Base-by-base conservation (phyloP, 2,888 invertebrate species). In the Tuta absoluta region DNA sequence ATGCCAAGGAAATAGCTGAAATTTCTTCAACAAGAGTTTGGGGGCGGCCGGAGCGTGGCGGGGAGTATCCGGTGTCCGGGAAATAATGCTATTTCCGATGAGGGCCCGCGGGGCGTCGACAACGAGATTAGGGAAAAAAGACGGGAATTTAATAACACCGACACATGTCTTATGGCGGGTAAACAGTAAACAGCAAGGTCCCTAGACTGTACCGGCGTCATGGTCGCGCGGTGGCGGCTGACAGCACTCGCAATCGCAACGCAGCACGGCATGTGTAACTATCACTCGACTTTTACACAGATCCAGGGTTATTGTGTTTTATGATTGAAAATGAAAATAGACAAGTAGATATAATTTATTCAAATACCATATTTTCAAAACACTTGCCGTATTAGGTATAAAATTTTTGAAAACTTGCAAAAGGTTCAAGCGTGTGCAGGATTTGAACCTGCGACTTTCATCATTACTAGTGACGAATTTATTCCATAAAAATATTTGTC, bases 11-110 rank as follows among this genome's bases (percentile, higher is more conserved):
- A 81, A 82, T 80, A 77, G 76, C 79, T 77, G 74, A 72, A 81
- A 83, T 78, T 79, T 79, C 72, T 75, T 71, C 75, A 78, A 78
- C 78, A 75, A 75, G 77, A 80, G 76, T 80, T 82, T 74, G 68
- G 72, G 77, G 78, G 78, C 71, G 73, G 75, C 37, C 63, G 41
- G 53, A 62, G 65, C 66, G 65, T 68, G 67, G 72, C 74, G 72
- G 75, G 78, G 78, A 73, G 80, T 84, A 85, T 88, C 86, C 87
- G 85, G 83, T 86, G 84, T 85, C 86, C 86, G 82, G 80, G 82
- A 84, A 85, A 86, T 90, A 89, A 89, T 89, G 85, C 85, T 77
- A 89, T 89, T 89, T 87, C 88, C 89, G 87, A 87, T 86, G 87
- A 82, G 81, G 81, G 79, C 85, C 87, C 85, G 83, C 82, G 82